phyloP scores from a whole-genome alignment of 2,797 vertebrate species.

The Chrysocyon brachyurus region DNA sequence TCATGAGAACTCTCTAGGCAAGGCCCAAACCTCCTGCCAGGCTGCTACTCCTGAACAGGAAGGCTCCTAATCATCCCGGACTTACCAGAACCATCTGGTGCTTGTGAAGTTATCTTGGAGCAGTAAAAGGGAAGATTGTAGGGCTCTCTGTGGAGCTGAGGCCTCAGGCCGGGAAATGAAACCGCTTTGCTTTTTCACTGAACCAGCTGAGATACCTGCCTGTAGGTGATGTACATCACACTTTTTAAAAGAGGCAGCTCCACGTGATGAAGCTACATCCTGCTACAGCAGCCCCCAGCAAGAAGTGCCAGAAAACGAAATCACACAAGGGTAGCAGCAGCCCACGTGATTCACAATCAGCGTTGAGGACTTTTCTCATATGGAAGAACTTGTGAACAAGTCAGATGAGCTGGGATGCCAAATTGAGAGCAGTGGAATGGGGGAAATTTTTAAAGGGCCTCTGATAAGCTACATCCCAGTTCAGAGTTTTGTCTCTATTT shows the following conservation, averaged over 20 bases:
- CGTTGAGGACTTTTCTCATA: slow-evolving; percentile 77
- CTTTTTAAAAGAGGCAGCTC: slow-evolving; percentile 79
- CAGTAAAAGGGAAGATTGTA: slow-evolving; percentile 9
- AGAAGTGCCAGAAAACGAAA: slow-evolving; percentile 78
- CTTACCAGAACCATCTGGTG: slow-evolving; percentile 80
- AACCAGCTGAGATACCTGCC: slow-evolving; percentile 78
- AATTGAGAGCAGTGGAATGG: slow-evolving; percentile 69
- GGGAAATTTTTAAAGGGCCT: background rate
- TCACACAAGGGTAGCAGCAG: slow-evolving; percentile 74
- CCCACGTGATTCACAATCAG: slow-evolving; percentile 81
- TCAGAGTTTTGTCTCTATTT: slow-evolving; percentile 10
- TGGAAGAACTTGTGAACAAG: slow-evolving; percentile 76
- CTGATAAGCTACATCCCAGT: background rate
- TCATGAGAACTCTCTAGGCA: background rate
- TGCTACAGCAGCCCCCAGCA: slow-evolving; percentile 66
- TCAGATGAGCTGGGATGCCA: slow-evolving; percentile 77
- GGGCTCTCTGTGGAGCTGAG: slow-evolving; percentile 63
- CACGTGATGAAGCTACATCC: slow-evolving; percentile 79
- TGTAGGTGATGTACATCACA: slow-evolving; percentile 83
- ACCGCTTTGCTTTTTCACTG: slow-evolving; percentile 66
- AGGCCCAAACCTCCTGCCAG: background rate
- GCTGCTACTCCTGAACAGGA: background rate
- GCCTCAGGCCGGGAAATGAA: slow-evolving; percentile 51
- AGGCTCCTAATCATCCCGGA: background rate
- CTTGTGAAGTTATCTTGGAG: slow-evolving; percentile 52